A percentile compares a stretch with the other conserved stretches of the same genome.
Evolutionary conservation across 2,113 vertebrate species (phyloP).

Genomic region (Cryptotis parvus): DNA sequence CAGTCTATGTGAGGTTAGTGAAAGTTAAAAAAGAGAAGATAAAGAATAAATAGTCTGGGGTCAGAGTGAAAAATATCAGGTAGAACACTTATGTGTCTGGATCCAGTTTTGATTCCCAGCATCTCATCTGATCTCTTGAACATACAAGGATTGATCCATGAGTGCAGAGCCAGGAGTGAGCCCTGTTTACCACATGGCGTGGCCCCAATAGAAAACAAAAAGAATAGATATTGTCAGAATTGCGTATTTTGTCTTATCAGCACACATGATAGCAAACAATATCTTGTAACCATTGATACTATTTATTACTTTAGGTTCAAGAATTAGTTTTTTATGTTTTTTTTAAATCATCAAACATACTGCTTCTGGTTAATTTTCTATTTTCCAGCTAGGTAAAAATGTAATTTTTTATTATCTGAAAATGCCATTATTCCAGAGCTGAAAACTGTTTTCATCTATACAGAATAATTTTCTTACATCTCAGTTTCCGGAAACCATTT

Average conservation of each 20-base stretch:
- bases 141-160: no score
- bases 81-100: no score
- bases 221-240: no score
- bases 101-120: no score
- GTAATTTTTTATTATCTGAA: no score
- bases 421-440: neutral
- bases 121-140: no score
- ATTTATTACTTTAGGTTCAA: neutral
- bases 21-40: slow-evolving; percentile 7
- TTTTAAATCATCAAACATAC: neutral
- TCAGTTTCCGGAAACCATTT: neutral
- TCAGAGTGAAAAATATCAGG: no score
- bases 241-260: no score
- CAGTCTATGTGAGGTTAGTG: neutral
- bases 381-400: neutral
- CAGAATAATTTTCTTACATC: neutral
- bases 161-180: no score
- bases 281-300: neutral
- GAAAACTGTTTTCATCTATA: neutral
- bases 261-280: neutral
- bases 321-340: neutral
- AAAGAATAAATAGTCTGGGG: neutral
- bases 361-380: neutral
- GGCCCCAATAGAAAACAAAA: no score
- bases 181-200: no score